Evolutionary conservation across 2,113 vertebrate species (phyloP), one percentile per base, ranked within the genome.

Genomic region (Prietella phreatophila): DNA sequence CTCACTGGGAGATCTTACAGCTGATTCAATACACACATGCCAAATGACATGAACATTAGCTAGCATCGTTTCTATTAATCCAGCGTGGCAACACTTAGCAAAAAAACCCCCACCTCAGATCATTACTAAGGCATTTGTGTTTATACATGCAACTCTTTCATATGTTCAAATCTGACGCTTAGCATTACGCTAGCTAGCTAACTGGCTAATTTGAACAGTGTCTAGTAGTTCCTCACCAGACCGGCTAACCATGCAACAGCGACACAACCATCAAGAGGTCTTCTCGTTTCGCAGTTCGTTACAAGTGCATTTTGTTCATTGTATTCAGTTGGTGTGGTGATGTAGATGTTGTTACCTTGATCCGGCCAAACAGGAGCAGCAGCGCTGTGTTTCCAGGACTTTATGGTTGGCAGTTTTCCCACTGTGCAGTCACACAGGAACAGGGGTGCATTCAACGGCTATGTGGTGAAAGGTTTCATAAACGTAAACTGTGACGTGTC

Each of bases 131-230:
- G 14, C 5, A 7, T n/a, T 79, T 17, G 14, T 30, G 73, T 47
- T 10, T 4, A 1, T 13, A 5, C 9, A 13, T 47, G 9, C 19
- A 22, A 13, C 42, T 79, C 22, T 2, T 55, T 13, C 25, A 17
- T 1, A 79, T 15, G 76, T 53, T 80, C 3, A 30, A 55, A 20
- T 55, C 2, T 30, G 50, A 55, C 47, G 75, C 27, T 53, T n/a
- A 80, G 30, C 78, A 80, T 80, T n/a, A 20, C 33, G 78, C 78
- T 80, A 80, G 78, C 78, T 55, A 33, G 78, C 78, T 55, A 55
- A 33, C 15, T n/a, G n/a, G 78, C 78, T 80, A 56, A 56, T 1
- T 5, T 56, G 8, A 53, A 53, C 25, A 17, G 75, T n/a, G 1
- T n/a, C 1, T 20, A 27, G 33, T 39, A 27, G 27, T 53, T 11